Evolutionary conservation across 1,140 invertebrate genomes (phyloP).

Genomic region (Mizuhopecten yessoensis): DNA sequence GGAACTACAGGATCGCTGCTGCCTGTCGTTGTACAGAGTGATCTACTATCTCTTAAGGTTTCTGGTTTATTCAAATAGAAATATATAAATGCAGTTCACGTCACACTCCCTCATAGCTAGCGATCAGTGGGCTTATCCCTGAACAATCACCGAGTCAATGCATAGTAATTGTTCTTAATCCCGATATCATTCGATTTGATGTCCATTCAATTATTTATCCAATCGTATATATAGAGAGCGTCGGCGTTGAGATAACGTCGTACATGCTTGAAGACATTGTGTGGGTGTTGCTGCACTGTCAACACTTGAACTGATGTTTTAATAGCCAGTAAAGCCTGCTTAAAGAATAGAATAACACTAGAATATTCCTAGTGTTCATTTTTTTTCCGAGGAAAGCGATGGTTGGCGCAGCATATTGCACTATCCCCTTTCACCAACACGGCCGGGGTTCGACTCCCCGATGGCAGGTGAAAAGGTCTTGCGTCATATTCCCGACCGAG

Average conservation of each 20-base stretch:
- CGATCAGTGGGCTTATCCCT: background rate
- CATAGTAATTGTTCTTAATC: background rate
- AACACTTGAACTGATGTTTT: too few relatives aligned
- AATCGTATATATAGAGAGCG: background rate
- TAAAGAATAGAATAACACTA: too few relatives aligned
- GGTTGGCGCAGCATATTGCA: too few relatives aligned
- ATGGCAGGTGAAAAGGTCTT: too few relatives aligned
- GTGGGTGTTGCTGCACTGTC: too few relatives aligned
- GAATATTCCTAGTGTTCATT: too few relatives aligned
- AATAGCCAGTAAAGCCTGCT: too few relatives aligned
- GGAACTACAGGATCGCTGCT: background rate
- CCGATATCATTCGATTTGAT: background rate
- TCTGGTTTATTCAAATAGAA: slow-evolving; percentile 5
- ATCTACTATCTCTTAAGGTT: background rate
- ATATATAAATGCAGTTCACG: background rate
- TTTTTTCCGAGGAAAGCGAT: too few relatives aligned
- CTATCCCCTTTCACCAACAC: too few relatives aligned
- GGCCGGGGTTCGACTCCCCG: too few relatives aligned
- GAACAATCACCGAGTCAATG: background rate
- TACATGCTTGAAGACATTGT: background rate
- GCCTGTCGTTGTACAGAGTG: background rate
- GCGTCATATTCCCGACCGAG: too few relatives aligned
- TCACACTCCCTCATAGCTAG: background rate
- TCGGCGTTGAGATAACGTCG: background rate
- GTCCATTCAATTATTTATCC: background rate